Base-by-base conservation (phyloP, 2,797 vertebrate species). In the Myotis vivesi region DNA sequence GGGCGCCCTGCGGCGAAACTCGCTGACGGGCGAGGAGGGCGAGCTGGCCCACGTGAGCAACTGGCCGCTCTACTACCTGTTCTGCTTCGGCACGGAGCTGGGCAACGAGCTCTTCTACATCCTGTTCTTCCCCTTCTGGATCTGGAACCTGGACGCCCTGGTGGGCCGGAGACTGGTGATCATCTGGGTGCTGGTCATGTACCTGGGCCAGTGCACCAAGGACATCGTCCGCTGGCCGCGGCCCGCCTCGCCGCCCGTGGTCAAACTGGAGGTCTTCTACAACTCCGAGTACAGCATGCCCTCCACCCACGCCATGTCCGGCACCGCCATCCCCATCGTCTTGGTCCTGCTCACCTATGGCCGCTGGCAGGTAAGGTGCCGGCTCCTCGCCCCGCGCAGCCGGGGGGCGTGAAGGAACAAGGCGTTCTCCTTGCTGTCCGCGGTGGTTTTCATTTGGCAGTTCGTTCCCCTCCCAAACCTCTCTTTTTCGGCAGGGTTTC, bases 221-320 rank as follows among this genome's bases (percentile, higher is more conserved):
- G 99, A 99, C 92, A 94, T 99, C 84, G 94, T 99, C 94, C 98
- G 99, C 80, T 99, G 99, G 99, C 98, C 99, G 46, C 98, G 99
- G 91, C 99, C 99, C 53, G 98, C 99, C 13, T 99, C 99, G 0
- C 99, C 99, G 0, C 99, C 99, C 0, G 99, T 99, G 89, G 98
- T 99, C 84, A 99, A 99, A 92, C 98, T 99, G 98, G 99, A 99
- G 98, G 98, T 99, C 97, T 99, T 99, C 92, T 99, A 99, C 98
- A 99, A 99, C 98, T 99, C 99, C 0, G 99, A 99, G 98, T 99
- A 99, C 98, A 99, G 99, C 98, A 99, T 99, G 99, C 99, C 99
- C 49, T 99, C 99, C 96, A 99, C 99, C 0, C 99, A 99, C 96
- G 99, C 99, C 98, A 99, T 99, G 99, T 99, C 99, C 1, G 99